Base-by-base conservation (phyloP, 2,888 invertebrate species). In the Caenorhabditis sp. region DNA sequence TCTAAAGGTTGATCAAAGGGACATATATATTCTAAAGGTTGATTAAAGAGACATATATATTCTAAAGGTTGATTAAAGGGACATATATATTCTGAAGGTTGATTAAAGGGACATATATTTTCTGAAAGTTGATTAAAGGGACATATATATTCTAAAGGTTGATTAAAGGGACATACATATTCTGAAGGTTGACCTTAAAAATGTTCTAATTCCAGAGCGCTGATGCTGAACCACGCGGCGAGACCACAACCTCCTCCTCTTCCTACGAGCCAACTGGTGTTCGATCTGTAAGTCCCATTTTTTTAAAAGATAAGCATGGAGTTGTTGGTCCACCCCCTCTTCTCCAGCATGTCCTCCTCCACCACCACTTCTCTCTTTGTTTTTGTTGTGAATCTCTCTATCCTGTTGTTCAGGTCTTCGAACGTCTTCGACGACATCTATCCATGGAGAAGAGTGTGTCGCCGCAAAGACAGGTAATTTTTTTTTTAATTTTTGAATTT, bases 361-460 rank as follows among this genome's bases (percentile, higher is more conserved):
- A 31, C 10, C 31, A 4, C 31, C 31, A 7, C 31, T 31, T 31
- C 31, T 31, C 31, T 43, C 43, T 43, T 43, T 43, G 12, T 43
- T 43, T 7, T 43, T 43, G 43, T 43, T 43, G 43, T 12, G 17
- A 53, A 53, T 23, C 4, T 23, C 17, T 43, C 17, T 21, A 50
- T 66, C 56, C 43, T n/a, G n/a, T n/a, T 73, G 63, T 63, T 60
- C 69, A 73, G 69, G 77, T 82, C 27, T 73, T 82, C 77, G 82
- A 82, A 63, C 78, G 82, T 65, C 75, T 82, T 43, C 75, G 78
- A 56, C 79, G 85, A 63, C 85, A 84, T 68, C 66, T 84, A 31
- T 84, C 84, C 14, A 70, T 83, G 54, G 85, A 85, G 69, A 84
- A 85, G 66, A 82, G 80, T 59, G 78, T 74, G 20, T 80, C 79